Base-by-base conservation (phyloP, 92 coral and sea anemone species). In the Anthopleura xanthogrammica region DNA sequence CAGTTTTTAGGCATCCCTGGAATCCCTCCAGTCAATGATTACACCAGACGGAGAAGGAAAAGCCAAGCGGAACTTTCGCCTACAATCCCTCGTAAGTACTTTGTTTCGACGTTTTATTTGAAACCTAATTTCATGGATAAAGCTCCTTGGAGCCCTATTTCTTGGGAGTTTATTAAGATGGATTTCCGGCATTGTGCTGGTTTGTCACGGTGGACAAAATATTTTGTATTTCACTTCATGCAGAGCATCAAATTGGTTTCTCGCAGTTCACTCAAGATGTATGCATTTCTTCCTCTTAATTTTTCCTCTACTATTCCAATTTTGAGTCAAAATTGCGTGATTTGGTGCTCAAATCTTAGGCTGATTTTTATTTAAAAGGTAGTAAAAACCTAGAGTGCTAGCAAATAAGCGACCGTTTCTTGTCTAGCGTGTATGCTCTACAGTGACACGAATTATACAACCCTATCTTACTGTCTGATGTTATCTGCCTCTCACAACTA, bases 1-100 rank as follows among this genome's bases (percentile, higher is more conserved):
- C 98, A 94, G 88, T 97, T 97, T 71, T 94, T 97, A 13, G 99
- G 99, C 19, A 92, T 97, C 46, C 99, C 99, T 7, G 99, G 99
- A 0, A 93, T 97, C 17, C 98, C 99, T 0, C 98, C 99, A n/a
- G 93, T 95, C 20, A 83, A 89, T 23, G 98, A 97, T 79, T 90
- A 90, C 58, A 87, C 90, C 41, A 79, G 98, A 65, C 77, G 98
- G 68, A 88, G 99, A 39, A 80, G 98, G 79, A 68, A 90, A 85
- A 48, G 91, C 64, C 85, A 81, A 60, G 82, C 85, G 20, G 89
- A 80, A 6, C 77, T 62, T 13, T 20, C 89, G 50, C 52, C 83
- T 19, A 75, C 81, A 20, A 16, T 76, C 14, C 40, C 81, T 22
- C 86, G 90, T 87, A 55, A 87, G 90, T 87, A 78, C 42, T 68